These are phyloP conservation scores for Zoanthus solanderi DNA, from an alignment of 92 coral and sea anemone species.

Conservation along the genomic window DNA sequence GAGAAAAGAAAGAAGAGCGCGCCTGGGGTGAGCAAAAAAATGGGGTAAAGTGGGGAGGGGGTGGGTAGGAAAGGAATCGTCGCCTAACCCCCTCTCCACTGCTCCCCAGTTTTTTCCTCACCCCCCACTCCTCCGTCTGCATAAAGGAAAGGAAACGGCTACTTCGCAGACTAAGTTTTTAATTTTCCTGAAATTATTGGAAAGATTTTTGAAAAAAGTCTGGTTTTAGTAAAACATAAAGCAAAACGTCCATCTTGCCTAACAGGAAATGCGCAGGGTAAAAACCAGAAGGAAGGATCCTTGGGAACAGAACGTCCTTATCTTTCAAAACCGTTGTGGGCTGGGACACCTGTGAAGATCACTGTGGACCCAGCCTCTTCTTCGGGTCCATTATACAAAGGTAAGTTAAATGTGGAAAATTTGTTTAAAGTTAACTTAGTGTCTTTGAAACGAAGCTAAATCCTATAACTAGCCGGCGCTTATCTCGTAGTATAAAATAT, in stretches of 20 bases:
- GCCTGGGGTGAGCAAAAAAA: too few species aligned
- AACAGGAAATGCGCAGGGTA: constrained; percentile 86
- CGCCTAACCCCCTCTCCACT: too few species aligned
- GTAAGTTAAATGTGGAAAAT: constrained; percentile 7
- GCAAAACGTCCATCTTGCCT: background rate
- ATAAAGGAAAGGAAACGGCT: too few species aligned
- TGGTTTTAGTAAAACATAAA: background rate
- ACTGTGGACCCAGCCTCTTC: constrained; percentile 63
- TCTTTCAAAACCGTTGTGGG: constrained; percentile 76
- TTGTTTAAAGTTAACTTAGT: background rate
- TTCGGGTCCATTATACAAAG: constrained; percentile 64
- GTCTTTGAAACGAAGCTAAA: background rate
- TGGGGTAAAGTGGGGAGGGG: too few species aligned
- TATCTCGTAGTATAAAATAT: background rate
- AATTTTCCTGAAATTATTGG: too few species aligned
- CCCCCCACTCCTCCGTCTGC: too few species aligned
- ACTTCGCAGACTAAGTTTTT: too few species aligned
- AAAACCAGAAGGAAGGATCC: constrained; percentile 81
- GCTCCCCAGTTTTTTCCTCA: too few species aligned
- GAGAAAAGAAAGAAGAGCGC: too few species aligned
- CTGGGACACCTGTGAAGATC: constrained; percentile 74
- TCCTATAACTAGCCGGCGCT: background rate
- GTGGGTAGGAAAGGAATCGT: too few species aligned
- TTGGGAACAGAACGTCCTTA: constrained; percentile 77
- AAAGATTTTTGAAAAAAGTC: background rate